Percentiles rank a stretch among this genome's conserved stretches.
phyloP scores from a whole-genome alignment of 2,888 invertebrate genomes.

The Stegophylla sp. region DNA sequence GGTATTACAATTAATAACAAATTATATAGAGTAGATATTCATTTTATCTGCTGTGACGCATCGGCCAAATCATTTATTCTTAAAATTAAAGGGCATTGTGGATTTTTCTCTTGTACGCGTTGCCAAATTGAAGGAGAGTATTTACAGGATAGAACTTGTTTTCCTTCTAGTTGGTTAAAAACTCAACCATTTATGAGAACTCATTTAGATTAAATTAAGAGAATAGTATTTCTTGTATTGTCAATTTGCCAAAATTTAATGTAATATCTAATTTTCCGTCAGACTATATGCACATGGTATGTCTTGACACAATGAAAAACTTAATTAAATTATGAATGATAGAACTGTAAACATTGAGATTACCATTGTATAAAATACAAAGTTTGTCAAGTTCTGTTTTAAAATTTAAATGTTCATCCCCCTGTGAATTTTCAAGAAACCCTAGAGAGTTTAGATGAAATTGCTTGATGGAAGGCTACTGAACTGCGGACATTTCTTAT shows the following conservation, averaged over 20 bases:
- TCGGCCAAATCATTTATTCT: constrained; percentile 1
- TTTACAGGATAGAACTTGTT: constrained; percentile 6
- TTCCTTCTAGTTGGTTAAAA: background rate
- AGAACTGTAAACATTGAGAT: constrained; percentile 8
- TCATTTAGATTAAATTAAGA: constrained; percentile 21
- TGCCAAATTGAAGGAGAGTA: constrained; percentile 12
- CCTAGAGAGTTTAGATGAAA: constrained; percentile 5
- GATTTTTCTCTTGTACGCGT: constrained; percentile 15
- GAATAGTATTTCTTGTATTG: constrained; percentile 4
- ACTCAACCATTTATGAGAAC: constrained; percentile 5
- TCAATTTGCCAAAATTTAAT: constrained; percentile 10
- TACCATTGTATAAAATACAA: background rate
- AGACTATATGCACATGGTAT: constrained; percentile 24
- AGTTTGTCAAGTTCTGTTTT: background rate
- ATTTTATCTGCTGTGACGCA: constrained; percentile 13
- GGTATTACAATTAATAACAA: constrained; percentile 11
- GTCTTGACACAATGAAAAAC: background rate
- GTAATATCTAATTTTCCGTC: constrained; percentile 24
- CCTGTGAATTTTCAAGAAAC: constrained; percentile 12
- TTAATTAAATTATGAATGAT: constrained; percentile 16
- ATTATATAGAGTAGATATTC: background rate
- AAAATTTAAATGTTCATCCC: background rate
- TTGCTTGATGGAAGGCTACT: constrained; percentile 21
- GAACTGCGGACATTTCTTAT: constrained; percentile 23
- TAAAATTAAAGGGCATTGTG: constrained; percentile 3